Percentiles rank a stretch among this genome's conserved stretches.
Conservation (phyloP, 1,140 invertebrate genomes). For the Aleiodes sp. region DNA sequence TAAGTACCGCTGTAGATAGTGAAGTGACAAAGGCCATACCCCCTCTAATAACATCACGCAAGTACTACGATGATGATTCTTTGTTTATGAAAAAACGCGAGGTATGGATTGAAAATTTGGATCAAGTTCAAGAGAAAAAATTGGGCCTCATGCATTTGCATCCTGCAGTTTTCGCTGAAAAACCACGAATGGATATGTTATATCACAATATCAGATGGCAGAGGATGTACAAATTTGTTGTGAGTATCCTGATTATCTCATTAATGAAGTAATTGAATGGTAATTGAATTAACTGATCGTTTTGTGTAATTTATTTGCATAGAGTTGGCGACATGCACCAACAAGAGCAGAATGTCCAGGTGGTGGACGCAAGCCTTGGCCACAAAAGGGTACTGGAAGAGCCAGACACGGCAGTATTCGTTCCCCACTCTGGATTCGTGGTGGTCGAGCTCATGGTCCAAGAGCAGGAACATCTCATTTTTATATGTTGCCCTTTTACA, state of each 20-base stretch:
- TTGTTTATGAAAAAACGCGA: conserved; percentile 74
- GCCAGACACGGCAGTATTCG: conserved; percentile 92
- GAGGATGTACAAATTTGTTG: conserved; percentile 81
- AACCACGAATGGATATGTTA: conserved; percentile 89
- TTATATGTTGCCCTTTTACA: conserved; percentile 88
- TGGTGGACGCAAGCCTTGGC: conserved; percentile 92
- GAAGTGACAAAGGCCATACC: not conserved
- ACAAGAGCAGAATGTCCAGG: conserved; percentile 85
- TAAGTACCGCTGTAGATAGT: conserved; percentile 36
- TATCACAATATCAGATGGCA: conserved; percentile 93
- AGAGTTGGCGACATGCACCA: conserved; percentile 34
- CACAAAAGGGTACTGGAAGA: conserved; percentile 90
- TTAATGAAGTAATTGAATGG: not conserved
- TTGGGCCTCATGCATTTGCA: conserved; percentile 88
- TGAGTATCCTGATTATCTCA: conserved; percentile 55
- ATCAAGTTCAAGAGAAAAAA: conserved; percentile 81
- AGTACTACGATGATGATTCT: conserved; percentile 38
- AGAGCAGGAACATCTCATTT: conserved; percentile 88
- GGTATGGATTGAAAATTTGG: conserved; percentile 92
- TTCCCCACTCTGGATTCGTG: conserved; percentile 84
- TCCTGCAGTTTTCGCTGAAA: conserved; percentile 84
- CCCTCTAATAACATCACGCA: conserved; percentile 44
- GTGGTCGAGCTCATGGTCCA: conserved; percentile 88
- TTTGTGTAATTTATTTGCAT: conserved; percentile 16
- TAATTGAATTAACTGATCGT: conserved; percentile 11